Percentiles rank a stretch among this genome's conserved stretches.
Conservation (phyloP, 2,113 vertebrate species). For the Heterotilapia buettikoferi region DNA sequence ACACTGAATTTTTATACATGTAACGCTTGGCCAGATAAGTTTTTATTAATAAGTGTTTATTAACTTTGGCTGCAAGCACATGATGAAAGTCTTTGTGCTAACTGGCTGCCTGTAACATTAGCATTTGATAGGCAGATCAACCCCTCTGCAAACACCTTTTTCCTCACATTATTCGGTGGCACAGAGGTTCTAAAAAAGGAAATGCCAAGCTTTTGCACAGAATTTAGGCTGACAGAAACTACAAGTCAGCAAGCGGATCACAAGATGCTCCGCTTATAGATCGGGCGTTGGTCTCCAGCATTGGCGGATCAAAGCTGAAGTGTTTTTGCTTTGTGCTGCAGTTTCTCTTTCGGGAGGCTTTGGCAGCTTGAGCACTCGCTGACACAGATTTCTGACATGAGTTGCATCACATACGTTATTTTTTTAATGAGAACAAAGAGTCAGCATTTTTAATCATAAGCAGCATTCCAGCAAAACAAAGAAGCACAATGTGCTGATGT, state of each 20-base stretch:
- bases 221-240: not conserved
- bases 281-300: not conserved
- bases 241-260: not conserved
- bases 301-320: not conserved
- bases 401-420: not conserved
- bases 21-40: not conserved
- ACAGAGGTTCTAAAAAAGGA: not conserved
- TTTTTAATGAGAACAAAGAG: not conserved
- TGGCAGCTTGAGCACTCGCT: not conserved
- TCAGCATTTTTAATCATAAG: not conserved
- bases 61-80: not conserved
- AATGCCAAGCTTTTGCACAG: not conserved
- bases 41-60: not conserved
- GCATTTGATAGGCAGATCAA: not conserved
- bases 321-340: not conserved
- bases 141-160: not conserved
- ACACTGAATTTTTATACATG: not conserved
- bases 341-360: not conserved
- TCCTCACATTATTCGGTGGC: not conserved
- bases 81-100: not conserved
- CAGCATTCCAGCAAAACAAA: not conserved
- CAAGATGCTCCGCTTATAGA: not conserved
- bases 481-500: not conserved
- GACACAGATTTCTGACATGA: not conserved
- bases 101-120: not conserved